A percentile compares a stretch with the other conserved stretches of the same genome.
Conservation (phyloP, 1,140 invertebrate species). For the Bactericera cockerelli region DNA sequence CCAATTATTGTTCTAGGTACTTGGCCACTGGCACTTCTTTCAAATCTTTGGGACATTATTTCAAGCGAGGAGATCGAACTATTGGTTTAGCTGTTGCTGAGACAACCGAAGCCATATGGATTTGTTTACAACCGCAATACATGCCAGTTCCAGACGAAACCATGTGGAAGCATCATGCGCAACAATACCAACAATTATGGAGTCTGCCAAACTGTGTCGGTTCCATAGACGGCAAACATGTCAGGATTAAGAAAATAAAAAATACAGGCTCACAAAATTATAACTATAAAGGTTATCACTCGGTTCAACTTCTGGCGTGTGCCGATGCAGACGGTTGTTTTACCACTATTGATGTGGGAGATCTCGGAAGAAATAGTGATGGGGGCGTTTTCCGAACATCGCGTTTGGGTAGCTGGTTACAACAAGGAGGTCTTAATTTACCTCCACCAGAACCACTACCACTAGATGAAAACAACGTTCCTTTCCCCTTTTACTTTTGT, state of each 20-base stretch:
- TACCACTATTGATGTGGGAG: slow-evolving; percentile 25
- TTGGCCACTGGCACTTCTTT: neutral
- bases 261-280: slow-evolving; percentile 23
- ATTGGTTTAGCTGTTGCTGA: neutral
- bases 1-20: neutral
- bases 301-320: slow-evolving; percentile 26
- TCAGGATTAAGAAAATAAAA: slow-evolving; percentile 20
- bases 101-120: neutral
- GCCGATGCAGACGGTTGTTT: slow-evolving; percentile 26
- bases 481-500: slow-evolving; percentile 18
- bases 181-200: slow-evolving; percentile 16
- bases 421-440: neutral
- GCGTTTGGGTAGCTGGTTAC: slow-evolving; percentile 7
- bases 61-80: neutral
- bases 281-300: slow-evolving; percentile 28
- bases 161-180: slow-evolving; percentile 13
- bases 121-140: slow-evolving; percentile 18
- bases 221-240: slow-evolving; percentile 31
- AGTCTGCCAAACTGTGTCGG: slow-evolving; percentile 28
- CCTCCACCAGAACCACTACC: slow-evolving; percentile 9
- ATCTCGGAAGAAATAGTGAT: slow-evolving; percentile 24
- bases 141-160: slow-evolving; percentile 19
- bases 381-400: slow-evolving; percentile 13
- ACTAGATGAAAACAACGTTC: slow-evolving; percentile 12
- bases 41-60: neutral